These are phyloP conservation scores for Cebidichthys violaceus DNA, from an alignment of 2,113 vertebrate species.

Conservation along the genomic window DNA sequence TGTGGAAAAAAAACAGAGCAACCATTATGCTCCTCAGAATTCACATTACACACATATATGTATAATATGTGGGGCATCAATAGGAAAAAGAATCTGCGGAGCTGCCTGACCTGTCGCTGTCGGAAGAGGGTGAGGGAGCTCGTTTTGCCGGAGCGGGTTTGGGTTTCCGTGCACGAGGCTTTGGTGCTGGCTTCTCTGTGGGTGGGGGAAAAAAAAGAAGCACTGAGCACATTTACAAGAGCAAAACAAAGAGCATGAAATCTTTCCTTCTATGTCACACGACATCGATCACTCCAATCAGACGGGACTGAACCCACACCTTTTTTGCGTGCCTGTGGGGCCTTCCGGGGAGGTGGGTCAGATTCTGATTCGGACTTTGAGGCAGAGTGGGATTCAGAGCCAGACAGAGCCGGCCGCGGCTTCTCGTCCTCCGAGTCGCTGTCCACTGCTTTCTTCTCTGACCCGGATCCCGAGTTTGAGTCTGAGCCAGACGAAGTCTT, in stretches of 20 bases:
- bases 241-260: not conserved
- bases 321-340: slow-evolving; percentile 88
- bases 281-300: not conserved
- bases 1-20: slow-evolving; percentile 62
- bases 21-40: not conserved
- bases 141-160: slow-evolving; percentile 87
- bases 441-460: slow-evolving; percentile 80
- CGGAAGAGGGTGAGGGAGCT: slow-evolving; percentile 85
- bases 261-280: not conserved
- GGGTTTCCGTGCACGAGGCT: slow-evolving; percentile 89
- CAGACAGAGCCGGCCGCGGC: slow-evolving; percentile 83
- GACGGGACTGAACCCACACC: slow-evolving; percentile 75
- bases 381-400: slow-evolving; percentile 84
- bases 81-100: accelerated
- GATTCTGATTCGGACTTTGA: slow-evolving; percentile 90
- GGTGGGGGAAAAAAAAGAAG: not conserved
- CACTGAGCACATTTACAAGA: not conserved
- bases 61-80: not conserved
- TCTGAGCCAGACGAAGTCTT: slow-evolving; percentile 86
- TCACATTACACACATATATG: not conserved
- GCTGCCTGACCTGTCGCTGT: slow-evolving; percentile 90
- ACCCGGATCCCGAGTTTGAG: slow-evolving; percentile 87
- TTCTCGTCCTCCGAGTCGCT: slow-evolving; percentile 86
- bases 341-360: slow-evolving; percentile 89
- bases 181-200: slow-evolving; percentile 89